A percentile compares a stretch with the other conserved stretches of the same genome.
These are phyloP conservation scores for Schizaphis graminum DNA, from an alignment of 2,888 invertebrate species.

Conservation along the genomic window DNA sequence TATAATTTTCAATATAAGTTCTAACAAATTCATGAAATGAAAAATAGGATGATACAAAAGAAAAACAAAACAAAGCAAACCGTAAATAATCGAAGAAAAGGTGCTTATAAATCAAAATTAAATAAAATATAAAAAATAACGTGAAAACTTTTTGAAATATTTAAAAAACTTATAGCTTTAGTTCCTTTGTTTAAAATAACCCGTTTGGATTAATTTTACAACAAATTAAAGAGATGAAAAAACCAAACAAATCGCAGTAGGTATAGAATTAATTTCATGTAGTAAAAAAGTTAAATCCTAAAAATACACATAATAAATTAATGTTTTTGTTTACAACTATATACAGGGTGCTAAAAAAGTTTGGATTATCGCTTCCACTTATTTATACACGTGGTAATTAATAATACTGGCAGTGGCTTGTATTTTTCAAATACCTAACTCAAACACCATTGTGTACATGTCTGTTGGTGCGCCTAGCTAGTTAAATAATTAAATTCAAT, in stretches of 20 bases:
- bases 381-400: background rate
- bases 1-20: background rate
- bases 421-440: background rate
- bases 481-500: background rate
- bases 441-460: background rate
- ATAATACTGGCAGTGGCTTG: background rate
- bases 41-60: background rate
- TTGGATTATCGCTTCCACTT: background rate
- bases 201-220: conserved; percentile 34
- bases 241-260: background rate
- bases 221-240: conserved; percentile 13
- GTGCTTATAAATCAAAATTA: conserved; percentile 2
- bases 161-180: background rate
- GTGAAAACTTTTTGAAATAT: background rate
- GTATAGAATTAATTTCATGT: background rate
- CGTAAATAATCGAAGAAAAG: conserved; percentile 1
- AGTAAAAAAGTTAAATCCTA: conserved; percentile 18
- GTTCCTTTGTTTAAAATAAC: background rate
- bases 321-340: background rate
- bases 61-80: background rate
- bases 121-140: background rate
- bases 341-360: background rate
- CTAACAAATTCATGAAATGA: background rate
- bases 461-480: background rate
- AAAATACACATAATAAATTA: background rate